Evolutionary conservation across 35 echinoderm and acorn worm genomes (phyloP).

Genomic region (Ptychodera flava): DNA sequence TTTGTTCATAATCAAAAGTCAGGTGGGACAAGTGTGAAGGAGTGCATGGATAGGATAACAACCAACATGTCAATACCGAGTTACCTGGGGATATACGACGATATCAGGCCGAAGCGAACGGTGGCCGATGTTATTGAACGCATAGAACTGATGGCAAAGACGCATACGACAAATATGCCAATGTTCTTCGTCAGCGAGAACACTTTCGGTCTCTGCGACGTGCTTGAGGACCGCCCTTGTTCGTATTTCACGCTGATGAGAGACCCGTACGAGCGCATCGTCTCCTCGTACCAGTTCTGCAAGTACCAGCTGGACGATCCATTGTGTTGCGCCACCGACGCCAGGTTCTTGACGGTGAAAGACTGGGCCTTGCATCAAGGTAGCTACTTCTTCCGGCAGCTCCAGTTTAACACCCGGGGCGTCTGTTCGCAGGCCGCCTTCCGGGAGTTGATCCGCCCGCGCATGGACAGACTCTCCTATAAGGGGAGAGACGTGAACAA

Average conservation of each 20-base stretch:
- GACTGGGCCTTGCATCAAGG: conserved; percentile 61
- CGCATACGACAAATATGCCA: not conserved
- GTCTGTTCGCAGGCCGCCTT: not conserved
- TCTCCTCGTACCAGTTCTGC: not conserved
- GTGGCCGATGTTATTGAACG: not conserved
- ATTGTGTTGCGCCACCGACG: not conserved
- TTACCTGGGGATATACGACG: not conserved
- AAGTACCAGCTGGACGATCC: conserved; percentile 1
- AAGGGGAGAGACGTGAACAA: conserved; percentile 1
- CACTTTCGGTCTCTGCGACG: not conserved
- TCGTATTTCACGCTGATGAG: not conserved
- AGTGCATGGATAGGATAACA: not conserved
- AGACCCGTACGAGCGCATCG: not conserved
- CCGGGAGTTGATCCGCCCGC: conserved; percentile 6
- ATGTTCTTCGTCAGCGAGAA: not conserved
- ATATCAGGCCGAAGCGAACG: not conserved
- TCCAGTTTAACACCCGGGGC: conserved; percentile 28
- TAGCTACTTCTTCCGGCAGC: conserved; percentile 62
- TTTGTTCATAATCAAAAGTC: not conserved
- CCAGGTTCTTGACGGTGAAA: conserved; percentile 15
- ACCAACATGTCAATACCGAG: not conserved
- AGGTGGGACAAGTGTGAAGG: not conserved
- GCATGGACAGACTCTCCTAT: not conserved
- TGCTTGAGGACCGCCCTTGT: not conserved
- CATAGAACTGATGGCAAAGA: not conserved